These are phyloP conservation scores for Artemia sinica DNA, from an alignment of 2,888 invertebrate genomes.

Conservation along the genomic window DNA sequence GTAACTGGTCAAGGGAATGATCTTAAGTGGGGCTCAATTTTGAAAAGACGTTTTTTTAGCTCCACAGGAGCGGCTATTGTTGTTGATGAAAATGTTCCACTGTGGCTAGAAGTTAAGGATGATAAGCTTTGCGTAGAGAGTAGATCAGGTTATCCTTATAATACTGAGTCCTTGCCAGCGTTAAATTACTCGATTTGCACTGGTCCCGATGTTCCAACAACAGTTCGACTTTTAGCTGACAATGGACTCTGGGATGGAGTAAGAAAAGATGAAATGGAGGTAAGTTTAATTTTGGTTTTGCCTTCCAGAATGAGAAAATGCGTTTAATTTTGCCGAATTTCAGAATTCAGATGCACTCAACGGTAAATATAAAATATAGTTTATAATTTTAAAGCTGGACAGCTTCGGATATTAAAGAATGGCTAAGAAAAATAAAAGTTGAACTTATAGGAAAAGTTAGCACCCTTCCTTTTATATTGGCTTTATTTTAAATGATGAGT, in stretches of 20 bases:
- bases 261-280: constrained; percentile 50
- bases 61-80: constrained; percentile 65
- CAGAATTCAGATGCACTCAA: too few relatives aligned
- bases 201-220: constrained; percentile 53
- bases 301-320: not conserved
- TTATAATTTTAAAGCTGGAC: too few relatives aligned
- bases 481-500: too few relatives aligned
- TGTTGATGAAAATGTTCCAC: constrained; percentile 55
- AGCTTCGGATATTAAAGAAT: too few relatives aligned
- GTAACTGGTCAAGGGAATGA: constrained; percentile 57
- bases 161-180: constrained; percentile 44
- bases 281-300: not conserved
- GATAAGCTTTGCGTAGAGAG: constrained; percentile 54
- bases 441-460: too few relatives aligned
- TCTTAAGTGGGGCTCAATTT: constrained; percentile 59
- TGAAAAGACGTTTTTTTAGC: constrained; percentile 66
- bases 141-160: constrained; percentile 36
- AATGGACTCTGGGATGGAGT: constrained; percentile 63
- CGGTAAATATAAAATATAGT: too few relatives aligned
- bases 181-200: constrained; percentile 71
- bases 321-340: too few relatives aligned
- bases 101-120: constrained; percentile 54
- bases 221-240: constrained; percentile 59
- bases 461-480: too few relatives aligned
- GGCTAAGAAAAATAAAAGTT: too few relatives aligned